Conservation (phyloP, 2,888 invertebrate genomes). For the Sphaerophoria taeniata region DNA sequence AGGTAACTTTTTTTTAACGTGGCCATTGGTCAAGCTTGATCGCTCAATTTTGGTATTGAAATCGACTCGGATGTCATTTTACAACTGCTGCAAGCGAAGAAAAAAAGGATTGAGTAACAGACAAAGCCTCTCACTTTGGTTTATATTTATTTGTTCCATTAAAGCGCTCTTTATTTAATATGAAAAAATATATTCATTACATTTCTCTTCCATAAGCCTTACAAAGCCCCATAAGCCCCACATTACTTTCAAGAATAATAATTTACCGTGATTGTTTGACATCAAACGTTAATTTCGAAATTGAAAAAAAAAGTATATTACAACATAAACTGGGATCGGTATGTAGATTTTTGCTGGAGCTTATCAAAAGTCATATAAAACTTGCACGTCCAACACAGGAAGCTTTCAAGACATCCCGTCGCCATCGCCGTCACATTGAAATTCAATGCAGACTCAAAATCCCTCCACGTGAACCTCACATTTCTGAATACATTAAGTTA, state of each 20-base stretch:
- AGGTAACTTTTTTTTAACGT: too few species aligned
- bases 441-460: slow-evolving; percentile 38
- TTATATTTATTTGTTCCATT: too few species aligned
- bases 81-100: too few species aligned
- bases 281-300: background rate
- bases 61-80: too few species aligned
- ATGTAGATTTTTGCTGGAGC: background rate
- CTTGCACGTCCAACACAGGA: slow-evolving; percentile 63
- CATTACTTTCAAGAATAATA: background rate
- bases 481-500: slow-evolving; percentile 20
- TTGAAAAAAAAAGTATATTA: background rate
- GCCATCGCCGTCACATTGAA: slow-evolving; percentile 31
- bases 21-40: too few species aligned
- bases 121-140: too few species aligned
- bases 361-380: slow-evolving; percentile 28
- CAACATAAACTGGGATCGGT: background rate
- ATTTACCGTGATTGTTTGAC: background rate
- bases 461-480: background rate
- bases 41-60: too few species aligned
- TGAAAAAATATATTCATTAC: too few species aligned
- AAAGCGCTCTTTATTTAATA: too few species aligned
- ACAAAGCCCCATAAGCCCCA: background rate
- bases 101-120: too few species aligned
- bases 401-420: slow-evolving; percentile 38
- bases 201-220: too few species aligned